phyloP scores from a whole-genome alignment of 2,113 vertebrate genomes.

The Menura novaehollandiae region DNA sequence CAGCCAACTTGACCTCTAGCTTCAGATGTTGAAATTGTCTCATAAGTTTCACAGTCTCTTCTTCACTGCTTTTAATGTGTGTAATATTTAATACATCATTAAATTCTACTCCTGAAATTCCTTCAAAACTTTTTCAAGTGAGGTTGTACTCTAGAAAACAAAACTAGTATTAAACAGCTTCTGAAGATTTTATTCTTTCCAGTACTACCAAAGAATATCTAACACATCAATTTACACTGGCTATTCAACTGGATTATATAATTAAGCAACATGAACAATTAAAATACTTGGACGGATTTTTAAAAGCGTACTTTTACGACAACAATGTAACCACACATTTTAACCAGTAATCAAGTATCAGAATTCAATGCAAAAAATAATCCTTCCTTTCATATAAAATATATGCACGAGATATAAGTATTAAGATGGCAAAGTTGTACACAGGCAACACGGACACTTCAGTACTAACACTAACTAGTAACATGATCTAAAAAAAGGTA shows the following conservation, averaged over 20 bases:
- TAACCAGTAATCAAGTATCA: background rate
- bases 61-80: conserved; percentile 88
- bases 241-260: background rate
- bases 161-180: background rate
- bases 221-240: background rate
- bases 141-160: conserved; percentile 80
- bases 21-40: conserved; percentile 84
- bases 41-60: conserved; percentile 81
- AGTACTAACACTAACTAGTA: background rate
- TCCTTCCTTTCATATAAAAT: background rate
- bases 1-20: conserved; percentile 88
- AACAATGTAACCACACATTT: background rate
- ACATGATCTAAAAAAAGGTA: background rate
- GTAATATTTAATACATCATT: conserved; percentile 86
- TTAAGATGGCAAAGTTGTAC: background rate
- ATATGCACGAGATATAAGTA: background rate
- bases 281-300: background rate
- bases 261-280: background rate
- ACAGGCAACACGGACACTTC: background rate
- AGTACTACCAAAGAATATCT: background rate
- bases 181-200: background rate
- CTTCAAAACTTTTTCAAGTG: conserved; percentile 90
- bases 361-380: background rate
- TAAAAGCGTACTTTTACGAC: background rate
- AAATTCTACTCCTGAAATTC: conserved; percentile 85